Conservation (phyloP, 2,113 vertebrate species). For the Oenanthe melanoleuca region DNA sequence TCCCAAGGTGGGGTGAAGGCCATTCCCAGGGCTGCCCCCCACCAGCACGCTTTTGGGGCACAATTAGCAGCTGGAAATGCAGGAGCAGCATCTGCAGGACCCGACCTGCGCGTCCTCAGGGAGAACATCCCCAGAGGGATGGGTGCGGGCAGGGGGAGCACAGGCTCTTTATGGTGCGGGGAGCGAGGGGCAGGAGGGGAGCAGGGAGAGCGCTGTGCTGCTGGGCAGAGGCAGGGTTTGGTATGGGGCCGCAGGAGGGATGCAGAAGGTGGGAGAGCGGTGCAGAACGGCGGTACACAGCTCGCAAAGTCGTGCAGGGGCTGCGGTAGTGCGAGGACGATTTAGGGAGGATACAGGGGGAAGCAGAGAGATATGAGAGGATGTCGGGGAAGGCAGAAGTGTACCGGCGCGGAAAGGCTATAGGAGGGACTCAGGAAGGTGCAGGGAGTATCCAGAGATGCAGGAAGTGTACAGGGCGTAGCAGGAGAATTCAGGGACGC, state of each 20-base stretch:
- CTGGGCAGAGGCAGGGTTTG: neutral
- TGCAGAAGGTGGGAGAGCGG: neutral
- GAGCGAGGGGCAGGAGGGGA: neutral
- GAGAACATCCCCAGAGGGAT: neutral
- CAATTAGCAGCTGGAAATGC: fast-evolving
- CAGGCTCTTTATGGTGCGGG: fast-evolving
- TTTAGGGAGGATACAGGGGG: too few relatives aligned
- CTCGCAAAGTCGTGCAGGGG: neutral
- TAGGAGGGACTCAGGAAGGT: neutral
- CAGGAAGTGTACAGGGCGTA: too few relatives aligned
- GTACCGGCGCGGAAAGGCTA: too few relatives aligned
- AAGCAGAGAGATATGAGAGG: neutral
- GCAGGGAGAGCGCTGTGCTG: neutral
- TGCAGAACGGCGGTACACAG: too few relatives aligned
- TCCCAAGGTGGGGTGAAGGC: fast-evolving
- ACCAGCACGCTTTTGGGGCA: neutral
- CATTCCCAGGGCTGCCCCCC: too few relatives aligned
- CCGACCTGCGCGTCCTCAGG: neutral
- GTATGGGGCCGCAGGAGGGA: too few relatives aligned
- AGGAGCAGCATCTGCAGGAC: neutral
- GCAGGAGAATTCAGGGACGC: neutral
- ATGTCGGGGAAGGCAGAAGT: fast-evolving
- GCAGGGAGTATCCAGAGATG: neutral
- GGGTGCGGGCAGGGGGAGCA: too few relatives aligned
- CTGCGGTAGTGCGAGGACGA: too few relatives aligned